These are phyloP conservation scores for Eubasilissa splendida DNA, from an alignment of 2,888 invertebrate species.

Conservation along the genomic window DNA sequence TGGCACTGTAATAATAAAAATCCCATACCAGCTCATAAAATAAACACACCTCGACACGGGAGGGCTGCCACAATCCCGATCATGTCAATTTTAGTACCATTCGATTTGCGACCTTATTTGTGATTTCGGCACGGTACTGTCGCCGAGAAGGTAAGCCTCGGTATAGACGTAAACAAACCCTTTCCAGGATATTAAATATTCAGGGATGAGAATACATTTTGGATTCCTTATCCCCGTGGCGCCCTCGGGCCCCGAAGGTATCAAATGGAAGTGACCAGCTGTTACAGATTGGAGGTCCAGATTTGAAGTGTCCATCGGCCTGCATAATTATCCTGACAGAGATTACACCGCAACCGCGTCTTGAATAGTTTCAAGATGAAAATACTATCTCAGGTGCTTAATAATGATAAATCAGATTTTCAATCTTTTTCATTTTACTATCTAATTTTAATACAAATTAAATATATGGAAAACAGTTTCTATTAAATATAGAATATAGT, in stretches of 20 bases:
- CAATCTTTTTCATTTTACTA: too few relatives aligned
- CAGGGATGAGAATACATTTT: neutral
- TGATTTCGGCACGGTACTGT: conserved; percentile 13
- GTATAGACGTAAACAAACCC: neutral
- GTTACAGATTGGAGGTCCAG: conserved; percentile 23
- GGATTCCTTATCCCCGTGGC: neutral
- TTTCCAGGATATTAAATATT: conserved; percentile 16
- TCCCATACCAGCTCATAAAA: conserved; percentile 25
- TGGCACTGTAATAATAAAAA: conserved; percentile 12
- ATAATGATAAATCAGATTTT: too few relatives aligned
- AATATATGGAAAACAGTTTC: too few relatives aligned
- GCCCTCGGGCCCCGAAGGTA: conserved; percentile 3
- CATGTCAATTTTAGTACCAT: conserved; percentile 18
- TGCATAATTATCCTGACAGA: conserved; percentile 7
- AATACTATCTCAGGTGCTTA: too few relatives aligned
- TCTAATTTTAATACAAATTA: too few relatives aligned
- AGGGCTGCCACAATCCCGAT: neutral
- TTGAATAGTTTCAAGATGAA: too few relatives aligned
- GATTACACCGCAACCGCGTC: too few relatives aligned
- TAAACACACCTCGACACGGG: conserved; percentile 22
- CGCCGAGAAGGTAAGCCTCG: conserved; percentile 7
- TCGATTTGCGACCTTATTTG: conserved; percentile 27
- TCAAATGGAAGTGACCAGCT: conserved; percentile 16
- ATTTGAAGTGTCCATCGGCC: conserved; percentile 15
- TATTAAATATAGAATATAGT: too few relatives aligned